These are phyloP conservation scores for Neodiprion virginianus DNA, from an alignment of 1,140 invertebrate genomes.

Conservation along the genomic window DNA sequence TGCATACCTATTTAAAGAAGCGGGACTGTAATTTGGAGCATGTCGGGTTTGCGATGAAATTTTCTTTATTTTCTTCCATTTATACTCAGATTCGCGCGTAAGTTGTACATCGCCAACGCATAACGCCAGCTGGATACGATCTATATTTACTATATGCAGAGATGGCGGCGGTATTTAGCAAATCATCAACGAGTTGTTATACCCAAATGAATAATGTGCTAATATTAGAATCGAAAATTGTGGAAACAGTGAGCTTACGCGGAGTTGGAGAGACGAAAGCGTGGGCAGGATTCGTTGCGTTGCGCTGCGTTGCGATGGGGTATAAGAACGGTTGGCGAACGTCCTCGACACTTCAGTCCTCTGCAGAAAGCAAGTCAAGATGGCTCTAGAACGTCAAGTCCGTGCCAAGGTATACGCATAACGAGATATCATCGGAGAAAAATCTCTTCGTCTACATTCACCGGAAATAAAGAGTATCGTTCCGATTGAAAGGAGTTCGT, in stretches of 20 bases:
- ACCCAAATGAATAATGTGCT: slow-evolving; percentile 47
- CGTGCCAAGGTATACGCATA: slow-evolving; percentile 71
- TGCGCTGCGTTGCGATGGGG: slow-evolving; percentile 25
- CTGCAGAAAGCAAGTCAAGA: slow-evolving; percentile 60
- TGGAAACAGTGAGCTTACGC: slow-evolving; percentile 38
- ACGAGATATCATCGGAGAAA: not conserved
- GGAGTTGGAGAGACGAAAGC: slow-evolving; percentile 43
- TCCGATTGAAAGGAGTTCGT: slow-evolving; percentile 1
- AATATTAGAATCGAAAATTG: slow-evolving; percentile 55
- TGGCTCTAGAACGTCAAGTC: slow-evolving; percentile 84
- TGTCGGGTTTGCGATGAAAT: not conserved
- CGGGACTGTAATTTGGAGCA: not conserved
- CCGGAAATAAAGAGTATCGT: not conserved
- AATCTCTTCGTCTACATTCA: not conserved
- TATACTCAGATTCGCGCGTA: not conserved
- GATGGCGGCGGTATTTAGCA: not conserved
- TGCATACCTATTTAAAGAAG: not conserved
- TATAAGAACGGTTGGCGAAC: slow-evolving; percentile 49
- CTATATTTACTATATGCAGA: not conserved
- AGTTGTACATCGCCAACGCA: slow-evolving; percentile 24
- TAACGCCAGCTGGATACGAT: slow-evolving; percentile 23
- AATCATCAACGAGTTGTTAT: slow-evolving; percentile 21
- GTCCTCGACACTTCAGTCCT: slow-evolving; percentile 52
- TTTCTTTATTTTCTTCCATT: slow-evolving; percentile 12
- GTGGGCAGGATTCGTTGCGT: slow-evolving; percentile 47